Conservation (phyloP, 2,113 vertebrate genomes). For the Corvus hawaiiensis region DNA sequence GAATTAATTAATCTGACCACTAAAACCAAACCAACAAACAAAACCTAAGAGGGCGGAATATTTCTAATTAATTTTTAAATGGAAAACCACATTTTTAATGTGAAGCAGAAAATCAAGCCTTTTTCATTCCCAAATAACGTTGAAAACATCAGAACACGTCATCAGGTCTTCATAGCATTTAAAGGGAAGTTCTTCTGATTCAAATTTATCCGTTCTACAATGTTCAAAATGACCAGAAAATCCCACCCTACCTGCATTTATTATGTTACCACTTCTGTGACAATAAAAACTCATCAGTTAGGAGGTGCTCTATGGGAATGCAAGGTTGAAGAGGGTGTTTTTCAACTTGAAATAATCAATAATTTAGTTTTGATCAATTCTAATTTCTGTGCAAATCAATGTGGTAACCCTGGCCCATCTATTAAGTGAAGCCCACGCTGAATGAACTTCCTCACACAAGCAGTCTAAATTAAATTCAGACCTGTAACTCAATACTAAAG, state of each 20-base stretch:
- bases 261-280: neutral
- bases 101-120: neutral
- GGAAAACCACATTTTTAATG: neutral
- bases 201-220: neutral
- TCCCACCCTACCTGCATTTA: neutral
- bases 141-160: neutral
- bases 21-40: neutral
- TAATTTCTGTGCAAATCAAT: conserved; percentile 38
- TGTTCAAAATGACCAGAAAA: neutral
- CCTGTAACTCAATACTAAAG: neutral
- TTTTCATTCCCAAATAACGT: neutral
- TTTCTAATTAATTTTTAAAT: neutral
- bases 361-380: conserved; percentile 4
- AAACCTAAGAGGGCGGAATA: neutral
- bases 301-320: neutral
- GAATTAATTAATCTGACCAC: neutral
- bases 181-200: neutral
- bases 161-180: neutral
- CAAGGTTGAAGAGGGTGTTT: neutral
- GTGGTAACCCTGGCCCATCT: neutral
- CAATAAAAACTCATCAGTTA: neutral
- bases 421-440: neutral
- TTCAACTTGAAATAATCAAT: conserved; percentile 35
- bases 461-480: neutral
- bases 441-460: neutral